Evolutionary conservation across 2,888 invertebrate genomes (phyloP).

Genomic region (Nebria salina): DNA sequence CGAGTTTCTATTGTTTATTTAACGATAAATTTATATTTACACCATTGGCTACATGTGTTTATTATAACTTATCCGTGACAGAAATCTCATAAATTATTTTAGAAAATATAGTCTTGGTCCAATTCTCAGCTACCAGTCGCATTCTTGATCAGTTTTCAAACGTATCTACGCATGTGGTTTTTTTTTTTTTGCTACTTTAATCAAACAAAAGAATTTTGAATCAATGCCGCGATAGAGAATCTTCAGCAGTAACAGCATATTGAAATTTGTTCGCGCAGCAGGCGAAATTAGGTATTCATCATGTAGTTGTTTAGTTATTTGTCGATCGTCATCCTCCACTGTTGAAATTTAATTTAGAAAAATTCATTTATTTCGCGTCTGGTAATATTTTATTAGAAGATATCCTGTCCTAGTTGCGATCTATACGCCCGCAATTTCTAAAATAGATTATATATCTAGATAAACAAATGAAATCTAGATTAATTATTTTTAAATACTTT

Average conservation of each 20-base stretch:
- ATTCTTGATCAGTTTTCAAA: neutral
- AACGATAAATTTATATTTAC: slow-evolving; percentile 29
- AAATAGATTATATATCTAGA: slow-evolving; percentile 3
- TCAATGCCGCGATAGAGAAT: neutral
- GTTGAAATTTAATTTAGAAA: neutral
- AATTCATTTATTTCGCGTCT: neutral
- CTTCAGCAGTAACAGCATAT: neutral
- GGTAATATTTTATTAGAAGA: neutral
- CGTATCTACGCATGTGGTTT: too few species aligned
- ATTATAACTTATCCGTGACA: slow-evolving; percentile 35
- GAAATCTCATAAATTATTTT: slow-evolving; percentile 32
- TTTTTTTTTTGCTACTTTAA: too few species aligned
- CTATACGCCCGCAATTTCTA: slow-evolving; percentile 16
- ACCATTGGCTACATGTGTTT: slow-evolving; percentile 22
- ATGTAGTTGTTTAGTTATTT: slow-evolving; percentile 4
- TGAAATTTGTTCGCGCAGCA: slow-evolving; percentile 3
- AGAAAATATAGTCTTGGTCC: slow-evolving; percentile 36
- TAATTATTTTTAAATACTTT: neutral
- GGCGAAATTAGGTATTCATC: slow-evolving; percentile 7
- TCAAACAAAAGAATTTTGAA: too few species aligned
- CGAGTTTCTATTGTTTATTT: slow-evolving; percentile 11
- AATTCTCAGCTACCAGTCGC: slow-evolving; percentile 18
- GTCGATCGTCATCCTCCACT: neutral
- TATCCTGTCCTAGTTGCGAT: neutral
- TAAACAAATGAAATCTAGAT: neutral